A percentile compares a stretch with the other conserved stretches of the same genome.
Evolutionary conservation across 2,113 vertebrate genomes (phyloP).

Genomic region (Siphamia tubifer): DNA sequence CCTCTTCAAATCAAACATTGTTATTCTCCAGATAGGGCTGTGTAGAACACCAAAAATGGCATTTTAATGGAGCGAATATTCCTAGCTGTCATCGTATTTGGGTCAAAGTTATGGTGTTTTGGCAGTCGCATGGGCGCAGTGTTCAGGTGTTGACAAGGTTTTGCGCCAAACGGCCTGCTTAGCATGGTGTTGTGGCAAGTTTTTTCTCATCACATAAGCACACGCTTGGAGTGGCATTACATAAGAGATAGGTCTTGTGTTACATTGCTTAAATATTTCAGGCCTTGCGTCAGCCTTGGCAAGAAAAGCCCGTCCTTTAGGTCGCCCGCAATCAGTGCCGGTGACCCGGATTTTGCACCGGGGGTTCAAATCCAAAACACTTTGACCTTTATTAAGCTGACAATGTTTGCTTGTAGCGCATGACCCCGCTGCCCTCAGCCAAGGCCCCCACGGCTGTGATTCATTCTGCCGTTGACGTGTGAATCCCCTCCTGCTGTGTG

Average conservation of each 20-base stretch:
- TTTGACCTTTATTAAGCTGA: neutral
- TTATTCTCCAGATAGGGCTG: conserved; percentile 53
- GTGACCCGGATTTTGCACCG: neutral
- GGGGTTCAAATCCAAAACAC: neutral
- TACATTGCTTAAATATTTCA: conserved; percentile 58
- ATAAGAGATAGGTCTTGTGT: conserved; percentile 33
- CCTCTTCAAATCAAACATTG: conserved; percentile 64
- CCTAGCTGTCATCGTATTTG: conserved; percentile 44
- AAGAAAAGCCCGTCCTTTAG: conserved; percentile 8
- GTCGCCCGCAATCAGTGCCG: neutral
- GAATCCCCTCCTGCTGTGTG: conserved; percentile 20
- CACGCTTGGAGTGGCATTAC: conserved; percentile 11
- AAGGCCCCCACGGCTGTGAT: conserved; percentile 16
- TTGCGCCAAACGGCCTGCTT: neutral
- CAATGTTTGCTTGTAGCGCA: conserved; percentile 7
- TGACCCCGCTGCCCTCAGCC: conserved; percentile 2
- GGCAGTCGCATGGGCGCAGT: neutral
- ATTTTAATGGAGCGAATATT: conserved; percentile 48
- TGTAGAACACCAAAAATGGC: conserved; percentile 31
- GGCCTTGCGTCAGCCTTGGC: conserved; percentile 49
- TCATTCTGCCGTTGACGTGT: conserved; percentile 21
- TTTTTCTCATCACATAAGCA: neutral
- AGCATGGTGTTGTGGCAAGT: neutral
- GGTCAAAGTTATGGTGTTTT: conserved; percentile 36
- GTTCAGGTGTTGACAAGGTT: conserved; percentile 19